Base-by-base conservation (phyloP, 2,888 invertebrate genomes). In the Selenia dentaria region DNA sequence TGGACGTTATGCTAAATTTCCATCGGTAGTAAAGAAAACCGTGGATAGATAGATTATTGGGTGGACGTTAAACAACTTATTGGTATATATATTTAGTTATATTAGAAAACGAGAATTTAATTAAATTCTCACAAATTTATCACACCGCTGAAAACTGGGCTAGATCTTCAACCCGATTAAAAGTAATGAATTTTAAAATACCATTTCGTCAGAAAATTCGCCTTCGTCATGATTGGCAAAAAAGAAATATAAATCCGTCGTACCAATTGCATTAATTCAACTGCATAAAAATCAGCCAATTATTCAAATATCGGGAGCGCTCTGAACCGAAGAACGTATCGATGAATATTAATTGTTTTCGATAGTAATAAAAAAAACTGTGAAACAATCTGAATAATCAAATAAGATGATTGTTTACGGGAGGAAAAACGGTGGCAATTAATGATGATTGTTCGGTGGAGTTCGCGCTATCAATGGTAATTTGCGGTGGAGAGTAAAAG, bases 271-370 rank as follows among this genome's bases (percentile, higher is more conserved):
- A 84, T 89, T 88, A 85, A 89, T 84, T 80, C 79, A 75, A 77
- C 82, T 86, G 89, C 84, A 89, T 89, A 88, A 89, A 86, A 88
- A 88, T 88, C 84, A 87, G 88, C 89, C 89, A 89, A 89, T 89
- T 88, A 89, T 89, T 89, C 82, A 88, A 87, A 89, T 86, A 71
- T 27, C 65, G 62, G 64, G 59, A 72, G 74, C 70, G 72, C 75
- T 69, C 70, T 72, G 81, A 73, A 81, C 77, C 80, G 83, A 77
- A 80, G 79, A 74, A 76, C 65, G 83, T 82, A 81, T 79, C 78
- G 74, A 83, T 87, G 85, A 89, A 89, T 89, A 85, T 83, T 85
- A 80, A 88, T 87, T 85, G 83, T 80, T 80, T 79, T 74, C 72
- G 63, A 76, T 73, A 68, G 67, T 52, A 67, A 70, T 67, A 67